Evolutionary conservation across 2,113 vertebrate species (phyloP), one percentile per base, ranked within the genome.

Genomic region (Melierax canorus): DNA sequence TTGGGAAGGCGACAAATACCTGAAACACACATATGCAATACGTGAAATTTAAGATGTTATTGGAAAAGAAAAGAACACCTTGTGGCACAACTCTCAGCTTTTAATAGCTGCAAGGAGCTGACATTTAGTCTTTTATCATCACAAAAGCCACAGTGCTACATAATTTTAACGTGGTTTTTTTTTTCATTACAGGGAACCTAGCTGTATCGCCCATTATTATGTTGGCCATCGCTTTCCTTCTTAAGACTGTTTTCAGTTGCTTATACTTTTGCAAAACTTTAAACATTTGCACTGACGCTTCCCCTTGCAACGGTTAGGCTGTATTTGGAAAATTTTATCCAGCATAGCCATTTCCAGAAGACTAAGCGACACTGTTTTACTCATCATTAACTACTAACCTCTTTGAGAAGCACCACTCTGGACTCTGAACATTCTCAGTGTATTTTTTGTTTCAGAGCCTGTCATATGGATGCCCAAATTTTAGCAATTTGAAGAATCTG

Each of bases 1-100:
- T 87, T 48, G 51, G 29, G 43, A 76, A 78, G 27, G 43, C 1
- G 4, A 88, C 22, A 66, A 92, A 73, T n/a, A 60, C 36, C 63
- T 71, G 55, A 56, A 86, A 73, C 1, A 24, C 41, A 74, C 9
- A 23, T 26, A 43, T 0, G 4, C 1, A 6, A 1, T 12, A 71
- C 36, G 26, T 46, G 32, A 86, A 83, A 83, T 43, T 62, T 66
- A 69, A 94, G 53, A 39, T 51, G 23, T 34, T 58, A 45, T 0
- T 59, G 8, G 29, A 94, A 86, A 73, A 23, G 5, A 66, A 86
- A 86, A 67, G 12, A 66, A 36, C 36, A 46, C 9, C 43, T 79
- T 36, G 43, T 36, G 19, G 43, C 41, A 77, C 2, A 4, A 55
- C 14, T 78, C 20, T 50, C 12, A 34, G 64, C 38, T 62, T 76